Conservation (phyloP, 2,113 vertebrate species). For the Brachyhypopomus gauderio region DNA sequence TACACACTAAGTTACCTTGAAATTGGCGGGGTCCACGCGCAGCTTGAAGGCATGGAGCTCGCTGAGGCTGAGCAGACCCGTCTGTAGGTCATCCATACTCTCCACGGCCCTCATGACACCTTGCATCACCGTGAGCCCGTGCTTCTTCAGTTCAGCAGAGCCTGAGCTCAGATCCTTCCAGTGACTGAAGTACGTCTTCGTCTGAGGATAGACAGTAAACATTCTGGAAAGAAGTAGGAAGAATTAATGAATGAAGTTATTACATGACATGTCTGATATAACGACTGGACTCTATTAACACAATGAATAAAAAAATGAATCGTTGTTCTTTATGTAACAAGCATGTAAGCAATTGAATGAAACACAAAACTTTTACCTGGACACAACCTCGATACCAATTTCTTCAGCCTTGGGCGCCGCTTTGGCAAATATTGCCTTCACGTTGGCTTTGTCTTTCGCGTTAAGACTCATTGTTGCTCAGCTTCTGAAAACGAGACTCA, state of each 20-base stretch:
- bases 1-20: constrained; percentile 71
- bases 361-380: constrained; percentile 69
- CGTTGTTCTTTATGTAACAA: too few relatives aligned
- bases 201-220: constrained; percentile 73
- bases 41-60: constrained; percentile 82
- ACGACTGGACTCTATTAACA: too few relatives aligned
- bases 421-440: constrained; percentile 73
- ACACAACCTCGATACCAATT: constrained; percentile 69
- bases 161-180: constrained; percentile 70
- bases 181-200: constrained; percentile 90
- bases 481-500: too few relatives aligned
- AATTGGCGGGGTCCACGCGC: constrained; percentile 85
- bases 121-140: constrained; percentile 74
- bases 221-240: constrained; percentile 65
- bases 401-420: constrained; percentile 47
- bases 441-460: constrained; percentile 62
- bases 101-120: constrained; percentile 71
- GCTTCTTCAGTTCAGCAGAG: constrained; percentile 68
- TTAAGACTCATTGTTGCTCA: constrained; percentile 74
- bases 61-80: constrained; percentile 70
- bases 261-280: too few relatives aligned
- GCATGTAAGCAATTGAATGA: neutral
- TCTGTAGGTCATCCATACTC: constrained; percentile 68
- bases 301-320: too few relatives aligned
- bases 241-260: neutral